Conservation (phyloP, 92 coral and sea anemone genomes). For the Bergia sp. region DNA sequence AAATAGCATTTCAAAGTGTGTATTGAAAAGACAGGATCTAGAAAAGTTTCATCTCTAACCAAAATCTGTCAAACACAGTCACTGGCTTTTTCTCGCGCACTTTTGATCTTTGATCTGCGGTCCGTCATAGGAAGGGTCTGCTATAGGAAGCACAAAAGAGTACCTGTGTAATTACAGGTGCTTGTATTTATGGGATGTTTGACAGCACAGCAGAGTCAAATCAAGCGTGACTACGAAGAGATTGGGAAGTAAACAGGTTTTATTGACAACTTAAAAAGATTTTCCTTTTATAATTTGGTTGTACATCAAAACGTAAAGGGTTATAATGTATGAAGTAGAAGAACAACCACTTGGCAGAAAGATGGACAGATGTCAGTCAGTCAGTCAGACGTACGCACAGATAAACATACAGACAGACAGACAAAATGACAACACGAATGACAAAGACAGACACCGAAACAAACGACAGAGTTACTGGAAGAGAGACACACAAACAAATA, state of each 20-base stretch:
- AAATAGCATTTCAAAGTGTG: no score
- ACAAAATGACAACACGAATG: not conserved
- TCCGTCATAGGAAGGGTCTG: not conserved
- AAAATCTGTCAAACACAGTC: not conserved
- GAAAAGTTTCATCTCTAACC: not conserved
- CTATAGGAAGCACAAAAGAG: not conserved
- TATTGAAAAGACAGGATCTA: not conserved
- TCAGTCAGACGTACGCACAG: no score
- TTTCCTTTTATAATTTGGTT: no score
- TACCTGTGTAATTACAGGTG: constrained; percentile 28
- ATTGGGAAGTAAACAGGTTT: no score
- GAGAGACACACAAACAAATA: not conserved
- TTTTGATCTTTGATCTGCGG: constrained; percentile 40
- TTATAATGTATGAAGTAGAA: not conserved
- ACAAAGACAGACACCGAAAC: no score
- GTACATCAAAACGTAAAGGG: not conserved
- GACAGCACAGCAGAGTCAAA: not conserved
- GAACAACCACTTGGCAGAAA: not conserved
- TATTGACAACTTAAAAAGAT: no score
- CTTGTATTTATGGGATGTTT: not conserved
- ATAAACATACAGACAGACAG: not conserved
- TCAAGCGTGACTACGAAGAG: not conserved
- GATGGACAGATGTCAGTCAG: not conserved
- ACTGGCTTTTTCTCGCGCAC: not conserved
- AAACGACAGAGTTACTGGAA: no score